phyloP scores from a whole-genome alignment of 92 coral and sea anemone species.

The Porites divaricata region DNA sequence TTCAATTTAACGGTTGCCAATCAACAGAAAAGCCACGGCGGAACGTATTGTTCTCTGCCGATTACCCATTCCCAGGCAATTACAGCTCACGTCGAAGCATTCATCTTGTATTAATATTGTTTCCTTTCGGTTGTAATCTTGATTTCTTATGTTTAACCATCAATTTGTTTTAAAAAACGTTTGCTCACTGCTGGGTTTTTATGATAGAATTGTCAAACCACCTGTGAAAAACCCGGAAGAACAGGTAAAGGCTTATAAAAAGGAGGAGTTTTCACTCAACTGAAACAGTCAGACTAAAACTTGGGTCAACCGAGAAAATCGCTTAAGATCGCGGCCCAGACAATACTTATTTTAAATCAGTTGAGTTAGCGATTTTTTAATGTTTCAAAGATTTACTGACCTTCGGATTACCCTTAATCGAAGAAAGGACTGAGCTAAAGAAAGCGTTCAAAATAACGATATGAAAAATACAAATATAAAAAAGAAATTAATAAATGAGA shows the following conservation, averaged over 20 bases:
- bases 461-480: no score
- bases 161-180: neutral
- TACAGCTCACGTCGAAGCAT: neutral
- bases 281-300: no score
- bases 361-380: no score
- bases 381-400: no score
- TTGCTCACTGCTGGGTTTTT: constrained; percentile 7
- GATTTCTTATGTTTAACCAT: no score
- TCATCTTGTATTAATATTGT: neutral
- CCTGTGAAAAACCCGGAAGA: constrained; percentile 2
- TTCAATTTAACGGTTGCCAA: neutral
- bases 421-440: no score
- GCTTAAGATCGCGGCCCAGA: no score
- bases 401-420: no score
- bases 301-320: no score
- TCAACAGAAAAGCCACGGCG: neutral
- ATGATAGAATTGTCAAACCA: constrained; percentile 14
- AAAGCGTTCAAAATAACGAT: no score
- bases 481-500: no score
- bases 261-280: neutral
- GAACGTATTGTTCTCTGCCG: neutral
- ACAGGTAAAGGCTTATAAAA: neutral
- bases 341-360: no score
- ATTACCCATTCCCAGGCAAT: neutral
- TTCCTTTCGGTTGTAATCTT: neutral